phyloP scores from a whole-genome alignment of 1,140 invertebrate genomes.

The Aphelenchoides besseyi region DNA sequence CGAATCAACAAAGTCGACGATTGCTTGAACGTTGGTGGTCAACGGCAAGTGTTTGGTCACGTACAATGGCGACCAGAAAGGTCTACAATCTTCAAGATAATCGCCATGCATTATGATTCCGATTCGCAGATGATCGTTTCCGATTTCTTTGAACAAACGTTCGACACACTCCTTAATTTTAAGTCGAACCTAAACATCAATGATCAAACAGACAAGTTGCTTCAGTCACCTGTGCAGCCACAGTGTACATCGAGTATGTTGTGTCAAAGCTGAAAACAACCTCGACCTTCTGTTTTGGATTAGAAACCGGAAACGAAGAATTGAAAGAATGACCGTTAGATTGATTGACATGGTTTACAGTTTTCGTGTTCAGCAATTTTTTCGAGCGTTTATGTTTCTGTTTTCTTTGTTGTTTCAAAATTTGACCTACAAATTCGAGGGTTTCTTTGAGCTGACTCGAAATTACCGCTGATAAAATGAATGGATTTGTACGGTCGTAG shows the following conservation, averaged over 20 bases:
- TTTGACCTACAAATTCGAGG: too few relatives aligned
- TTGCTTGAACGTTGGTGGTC: slow-evolving; percentile 42
- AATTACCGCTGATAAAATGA: neutral
- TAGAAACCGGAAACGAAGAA: neutral
- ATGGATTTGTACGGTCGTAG: neutral
- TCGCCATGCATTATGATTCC: slow-evolving; percentile 13
- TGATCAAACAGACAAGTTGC: too few relatives aligned
- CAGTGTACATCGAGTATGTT: slow-evolving; percentile 9
- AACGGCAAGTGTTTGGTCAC: slow-evolving; percentile 58
- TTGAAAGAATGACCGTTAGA: neutral
- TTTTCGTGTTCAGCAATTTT: neutral
- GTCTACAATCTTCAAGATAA: neutral
- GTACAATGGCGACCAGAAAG: slow-evolving; percentile 16
- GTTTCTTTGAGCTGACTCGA: too few relatives aligned
- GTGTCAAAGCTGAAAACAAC: slow-evolving; percentile 19
- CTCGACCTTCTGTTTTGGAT: neutral
- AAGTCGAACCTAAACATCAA: slow-evolving; percentile 7
- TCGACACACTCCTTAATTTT: slow-evolving; percentile 11
- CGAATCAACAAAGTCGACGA: slow-evolving; percentile 55
- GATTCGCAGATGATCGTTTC: neutral
- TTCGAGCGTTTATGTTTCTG: neutral
- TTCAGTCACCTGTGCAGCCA: neutral
- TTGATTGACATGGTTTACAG: neutral
- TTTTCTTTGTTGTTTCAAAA: neutral
- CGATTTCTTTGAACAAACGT: slow-evolving; percentile 5